These are phyloP conservation scores for Parauchenoglanis ngamensis DNA, from an alignment of 2,797 vertebrate genomes.

Conservation along the genomic window DNA sequence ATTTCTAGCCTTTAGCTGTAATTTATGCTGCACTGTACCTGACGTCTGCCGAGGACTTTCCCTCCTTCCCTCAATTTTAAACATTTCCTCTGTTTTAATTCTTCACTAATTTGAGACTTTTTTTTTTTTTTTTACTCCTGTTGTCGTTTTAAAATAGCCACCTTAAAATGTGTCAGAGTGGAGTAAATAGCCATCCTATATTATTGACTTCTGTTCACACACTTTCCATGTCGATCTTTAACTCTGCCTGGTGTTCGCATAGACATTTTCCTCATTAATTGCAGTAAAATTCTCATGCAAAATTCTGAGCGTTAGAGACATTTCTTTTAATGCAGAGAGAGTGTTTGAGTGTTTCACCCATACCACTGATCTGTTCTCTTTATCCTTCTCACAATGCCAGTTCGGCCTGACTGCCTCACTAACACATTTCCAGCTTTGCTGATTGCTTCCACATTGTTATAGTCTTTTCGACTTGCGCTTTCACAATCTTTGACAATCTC, in stretches of 20 bases:
- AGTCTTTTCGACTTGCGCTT: neutral
- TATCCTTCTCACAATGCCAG: neutral
- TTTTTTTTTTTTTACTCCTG: neutral
- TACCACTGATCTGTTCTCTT: constrained; percentile 11
- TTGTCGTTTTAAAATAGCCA: constrained; percentile 8
- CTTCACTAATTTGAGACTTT: neutral
- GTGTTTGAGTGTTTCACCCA: neutral
- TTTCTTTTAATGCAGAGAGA: neutral
- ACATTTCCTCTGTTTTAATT: neutral
- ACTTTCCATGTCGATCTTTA: neutral
- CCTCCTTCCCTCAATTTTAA: neutral
- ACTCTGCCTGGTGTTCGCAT: too few relatives aligned
- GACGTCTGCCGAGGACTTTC: neutral
- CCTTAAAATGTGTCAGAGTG: neutral
- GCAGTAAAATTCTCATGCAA: neutral
- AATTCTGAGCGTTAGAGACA: neutral
- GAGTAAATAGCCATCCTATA: neutral
- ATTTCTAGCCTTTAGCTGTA: neutral
- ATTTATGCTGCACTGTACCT: too few relatives aligned
- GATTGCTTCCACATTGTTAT: neutral
- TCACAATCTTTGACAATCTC: neutral
- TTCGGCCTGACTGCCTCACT: constrained; percentile 2
- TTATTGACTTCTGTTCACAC: neutral
- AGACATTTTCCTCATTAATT: neutral
- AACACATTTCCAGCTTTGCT: neutral